A percentile compares a stretch with the other conserved stretches of the same genome.
Conservation (phyloP, 2,797 vertebrate species). For the Syngnathus rostellatus region DNA sequence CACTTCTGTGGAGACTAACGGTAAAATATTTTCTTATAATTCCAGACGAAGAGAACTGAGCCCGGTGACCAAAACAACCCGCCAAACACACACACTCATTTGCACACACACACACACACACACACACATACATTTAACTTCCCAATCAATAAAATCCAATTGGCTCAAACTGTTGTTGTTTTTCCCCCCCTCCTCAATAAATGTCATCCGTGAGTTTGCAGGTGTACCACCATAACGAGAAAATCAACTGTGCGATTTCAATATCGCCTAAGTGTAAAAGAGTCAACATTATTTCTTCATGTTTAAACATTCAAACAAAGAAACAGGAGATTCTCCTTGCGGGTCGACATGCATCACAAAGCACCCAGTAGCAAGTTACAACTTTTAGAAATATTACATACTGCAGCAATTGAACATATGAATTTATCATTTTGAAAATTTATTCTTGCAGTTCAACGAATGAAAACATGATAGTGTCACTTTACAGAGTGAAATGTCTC, state of each 20-base stretch:
- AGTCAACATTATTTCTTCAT: background rate
- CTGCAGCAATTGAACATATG: background rate
- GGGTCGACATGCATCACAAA: background rate
- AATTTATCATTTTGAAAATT: background rate
- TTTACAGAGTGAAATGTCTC: no score
- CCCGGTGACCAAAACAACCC: background rate
- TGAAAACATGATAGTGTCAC: background rate
- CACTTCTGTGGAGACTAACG: background rate
- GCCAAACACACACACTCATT: background rate
- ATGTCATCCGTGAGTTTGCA: background rate
- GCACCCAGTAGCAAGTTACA: background rate
- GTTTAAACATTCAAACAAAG: background rate
- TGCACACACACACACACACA: background rate
- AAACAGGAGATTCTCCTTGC: background rate
- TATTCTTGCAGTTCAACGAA: background rate
- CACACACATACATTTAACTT: background rate
- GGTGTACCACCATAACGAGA: background rate
- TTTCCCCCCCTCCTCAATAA: background rate
- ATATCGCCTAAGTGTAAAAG: background rate
- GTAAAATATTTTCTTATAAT: background rate
- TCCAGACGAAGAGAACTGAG: conserved; percentile 10
- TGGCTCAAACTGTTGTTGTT: conserved; percentile 24
- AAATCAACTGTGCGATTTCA: background rate
- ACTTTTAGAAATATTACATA: background rate
- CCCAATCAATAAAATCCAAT: background rate